Evolutionary conservation across 1,140 invertebrate species (phyloP), one percentile per base, ranked within the genome.

Genomic region (Musca domestica): DNA sequence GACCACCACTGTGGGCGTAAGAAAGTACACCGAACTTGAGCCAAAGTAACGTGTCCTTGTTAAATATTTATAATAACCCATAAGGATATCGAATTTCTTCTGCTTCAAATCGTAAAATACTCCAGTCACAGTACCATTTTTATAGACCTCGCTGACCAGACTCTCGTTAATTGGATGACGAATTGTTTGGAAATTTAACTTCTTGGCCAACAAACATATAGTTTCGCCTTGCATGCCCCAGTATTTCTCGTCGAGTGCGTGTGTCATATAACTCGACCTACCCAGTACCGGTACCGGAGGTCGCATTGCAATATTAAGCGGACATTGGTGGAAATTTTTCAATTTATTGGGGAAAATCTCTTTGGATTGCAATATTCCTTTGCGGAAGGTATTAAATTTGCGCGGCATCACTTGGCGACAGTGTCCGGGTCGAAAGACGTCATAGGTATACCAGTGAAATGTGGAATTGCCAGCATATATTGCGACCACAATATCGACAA

Each of bases 401-500:
- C 34, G 12, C 2, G 22, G n/a, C 2, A 12, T 9, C 7, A 41
- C 27, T 17, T 41, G 4, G 10, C 56, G 56, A 41, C 56, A 61
- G 2, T 61, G 56, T 34, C 34, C n/a, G 0, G 56, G 56, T 12
- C 34, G 56, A 61, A 61, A 61, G 1, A 61, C 5, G 3, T 34
- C 27, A 12, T 41, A 61, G 1, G 27, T 34, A 61, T 61, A 61
- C 27, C 30, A 61, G 19, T 61, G 30, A 15, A 61, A 61, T 19
- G 56, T 41, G 2, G 3, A 4, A 12, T 34, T 61, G 17, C 19
- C 34, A 2, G 14, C 56, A 61, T 34, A 61, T 2, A 41, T 17
- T 20, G 56, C 56, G 1, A 61, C 56, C 0, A 61, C 56, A 41
- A 61, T 34, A 61, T 61, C 56, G n/a, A 61, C 56, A 4, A 61